Evolutionary conservation across 2,888 invertebrate species (phyloP).

Genomic region (Polyploca ridens): DNA sequence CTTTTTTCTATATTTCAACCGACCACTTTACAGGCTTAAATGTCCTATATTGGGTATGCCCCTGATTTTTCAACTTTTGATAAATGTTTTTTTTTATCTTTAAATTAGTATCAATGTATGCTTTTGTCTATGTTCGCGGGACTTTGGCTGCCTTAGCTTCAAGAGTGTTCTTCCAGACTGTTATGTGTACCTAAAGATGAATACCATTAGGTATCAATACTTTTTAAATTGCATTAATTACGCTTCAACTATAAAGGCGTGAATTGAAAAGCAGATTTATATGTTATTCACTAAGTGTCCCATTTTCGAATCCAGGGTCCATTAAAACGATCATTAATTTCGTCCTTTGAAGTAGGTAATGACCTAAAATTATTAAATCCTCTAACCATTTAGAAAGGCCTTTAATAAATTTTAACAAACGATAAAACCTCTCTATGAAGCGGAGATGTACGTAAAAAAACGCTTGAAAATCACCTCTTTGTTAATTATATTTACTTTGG

Average conservation of each 20-base stretch:
- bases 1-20: background rate
- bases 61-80: too few species aligned
- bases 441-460: background rate
- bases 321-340: slow-evolving; percentile 4
- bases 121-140: too few species aligned
- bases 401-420: slow-evolving; percentile 2
- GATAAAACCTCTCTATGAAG: background rate
- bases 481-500: background rate
- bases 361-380: slow-evolving; percentile 4
- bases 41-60: too few species aligned
- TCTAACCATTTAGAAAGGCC: background rate
- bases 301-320: slow-evolving; percentile 3
- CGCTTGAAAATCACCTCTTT: slow-evolving; percentile 1
- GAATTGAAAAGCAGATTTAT: background rate
- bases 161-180: too few species aligned
- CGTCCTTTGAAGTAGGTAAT: slow-evolving; percentile 2
- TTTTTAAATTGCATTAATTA: background rate
- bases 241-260: background rate
- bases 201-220: too few species aligned
- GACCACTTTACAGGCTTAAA: background rate
- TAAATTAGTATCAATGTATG: too few species aligned
- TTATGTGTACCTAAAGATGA: too few species aligned
- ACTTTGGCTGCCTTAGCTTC: too few species aligned
- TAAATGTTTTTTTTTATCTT: too few species aligned
- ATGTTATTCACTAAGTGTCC: slow-evolving; percentile 1